Conservation (phyloP, 2,888 invertebrate genomes). For the Temnothorax ravouxi region DNA sequence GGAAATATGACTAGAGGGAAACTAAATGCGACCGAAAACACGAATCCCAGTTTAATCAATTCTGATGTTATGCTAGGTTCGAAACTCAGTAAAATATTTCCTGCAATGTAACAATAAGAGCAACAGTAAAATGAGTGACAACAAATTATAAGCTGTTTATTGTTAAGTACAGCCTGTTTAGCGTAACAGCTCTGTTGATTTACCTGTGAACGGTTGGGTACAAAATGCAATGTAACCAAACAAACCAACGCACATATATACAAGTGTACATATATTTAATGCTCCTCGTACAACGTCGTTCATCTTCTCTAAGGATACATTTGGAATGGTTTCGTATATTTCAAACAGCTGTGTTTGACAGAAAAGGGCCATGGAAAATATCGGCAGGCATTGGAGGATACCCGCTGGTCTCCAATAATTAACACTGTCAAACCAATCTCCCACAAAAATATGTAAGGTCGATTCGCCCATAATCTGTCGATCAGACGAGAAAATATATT, state of each 20-base stretch:
- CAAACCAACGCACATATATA: slow-evolving; percentile 96
- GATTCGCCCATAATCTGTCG: slow-evolving; percentile 93
- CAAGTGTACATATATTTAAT: slow-evolving; percentile 95
- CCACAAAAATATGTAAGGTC: slow-evolving; percentile 90
- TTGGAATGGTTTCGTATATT: slow-evolving; percentile 96
- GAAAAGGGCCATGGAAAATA: slow-evolving; percentile 98
- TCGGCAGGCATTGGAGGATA: slow-evolving; percentile 96
- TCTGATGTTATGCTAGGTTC: slow-evolving; percentile 94
- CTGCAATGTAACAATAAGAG: slow-evolving; percentile 86
- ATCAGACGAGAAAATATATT: slow-evolving; percentile 54
- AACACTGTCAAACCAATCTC: slow-evolving; percentile 92
- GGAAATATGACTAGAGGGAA: slow-evolving; percentile 99
- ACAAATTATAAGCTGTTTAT: background rate
- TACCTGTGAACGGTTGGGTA: slow-evolving; percentile 91
- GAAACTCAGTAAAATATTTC: slow-evolving; percentile 96
- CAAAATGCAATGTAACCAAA: slow-evolving; percentile 98
- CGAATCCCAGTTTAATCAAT: slow-evolving; percentile 97
- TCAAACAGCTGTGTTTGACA: slow-evolving; percentile 99
- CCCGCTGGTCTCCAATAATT: slow-evolving; percentile 95
- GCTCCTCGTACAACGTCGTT: slow-evolving; percentile 95
- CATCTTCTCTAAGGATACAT: slow-evolving; percentile 95
- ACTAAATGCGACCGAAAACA: slow-evolving; percentile 97
- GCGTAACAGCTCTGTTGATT: slow-evolving; percentile 44
- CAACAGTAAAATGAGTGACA: background rate
- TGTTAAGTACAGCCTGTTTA: background rate